Percentiles rank a stretch among this genome's conserved stretches.
Conservation (phyloP, 1,140 invertebrate genomes). For the Odontomachus brunneus region DNA sequence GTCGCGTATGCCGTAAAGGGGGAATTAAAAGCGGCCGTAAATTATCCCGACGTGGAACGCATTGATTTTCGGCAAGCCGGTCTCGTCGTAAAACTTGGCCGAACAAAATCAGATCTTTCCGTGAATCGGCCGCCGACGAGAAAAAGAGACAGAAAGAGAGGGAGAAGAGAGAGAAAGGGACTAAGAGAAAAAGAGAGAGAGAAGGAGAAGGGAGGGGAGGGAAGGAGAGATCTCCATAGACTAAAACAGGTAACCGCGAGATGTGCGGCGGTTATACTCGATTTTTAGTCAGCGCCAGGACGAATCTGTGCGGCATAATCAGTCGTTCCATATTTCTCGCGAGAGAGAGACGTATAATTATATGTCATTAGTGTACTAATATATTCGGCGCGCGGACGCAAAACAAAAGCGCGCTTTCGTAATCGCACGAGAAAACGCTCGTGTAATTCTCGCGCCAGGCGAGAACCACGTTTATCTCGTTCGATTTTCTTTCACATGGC, state of each 20-base stretch:
- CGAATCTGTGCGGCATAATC: constrained; percentile 15
- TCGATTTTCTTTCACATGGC: constrained; percentile 34
- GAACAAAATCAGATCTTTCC: constrained; percentile 63
- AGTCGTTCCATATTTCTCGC: constrained; percentile 37
- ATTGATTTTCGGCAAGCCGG: constrained; percentile 54
- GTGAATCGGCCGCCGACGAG: constrained; percentile 56
- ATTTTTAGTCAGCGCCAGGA: constrained; percentile 47
- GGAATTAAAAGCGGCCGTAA: constrained; percentile 54
- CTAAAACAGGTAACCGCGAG: constrained; percentile 60
- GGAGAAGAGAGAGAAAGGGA: no score
- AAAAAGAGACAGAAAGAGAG: no score
- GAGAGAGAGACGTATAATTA: constrained; percentile 37
- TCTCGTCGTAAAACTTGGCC: constrained; percentile 62
- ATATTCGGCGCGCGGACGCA: background rate
- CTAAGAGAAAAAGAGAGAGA: background rate
- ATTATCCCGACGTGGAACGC: constrained; percentile 60
- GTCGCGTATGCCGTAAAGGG: constrained; percentile 26
- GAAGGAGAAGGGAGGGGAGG: no score
- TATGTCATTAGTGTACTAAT: constrained; percentile 24
- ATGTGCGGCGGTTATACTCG: constrained; percentile 3
- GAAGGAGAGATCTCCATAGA: background rate
- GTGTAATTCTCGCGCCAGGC: background rate
- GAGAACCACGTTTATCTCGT: constrained; percentile 22
- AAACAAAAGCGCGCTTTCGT: constrained; percentile 39
- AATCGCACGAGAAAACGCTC: constrained; percentile 36